Base-by-base conservation (phyloP, 2,113 vertebrate genomes). In the Anthoscopus minutus region DNA sequence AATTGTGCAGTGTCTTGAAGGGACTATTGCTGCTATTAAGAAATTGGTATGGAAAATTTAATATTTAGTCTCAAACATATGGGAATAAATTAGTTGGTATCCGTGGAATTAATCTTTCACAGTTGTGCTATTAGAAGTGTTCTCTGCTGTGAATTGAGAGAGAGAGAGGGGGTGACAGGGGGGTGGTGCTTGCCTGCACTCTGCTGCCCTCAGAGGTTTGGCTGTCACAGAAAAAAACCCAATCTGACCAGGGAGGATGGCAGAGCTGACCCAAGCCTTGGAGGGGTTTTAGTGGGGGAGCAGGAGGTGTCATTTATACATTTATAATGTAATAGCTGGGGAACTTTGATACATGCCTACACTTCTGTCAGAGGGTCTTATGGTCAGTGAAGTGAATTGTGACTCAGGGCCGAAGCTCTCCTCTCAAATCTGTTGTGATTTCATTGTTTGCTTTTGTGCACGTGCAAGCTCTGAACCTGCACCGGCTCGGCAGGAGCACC, bases 11-110 rank as follows among this genome's bases (percentile, higher is more conserved):
- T 92, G 97, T 81, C 97, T 99, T 89, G 76, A 85, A 79, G 97
- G 98, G 42, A 88, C 97, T 81, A 87, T 97, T 33, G 47, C 96
- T 47, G 97, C 98, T 47, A 91, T 99, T 93, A 98, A 97, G 61
- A 97, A 98, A 73, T 71, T 98, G 96, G 98, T 98, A 97, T 53
- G 44, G 95, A 92, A 87, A 93, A 81, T 38, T 31, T 66, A 81
- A 62, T 64, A 21, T 53, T 91, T 84, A 13, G 2, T 31, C 77
- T 87, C n/a, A 53, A 88, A 13, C 70, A 33, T 23, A 17, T 7
- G 28, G 40, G 33, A 53, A 48, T 53, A 56, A 47, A 20, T 61
- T 66, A 71, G 44, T 37, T 57, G 61, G 50, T 61, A 89, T 22
- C 53, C 3, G 2, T 69, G 23, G 64, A 81, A 80, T 87, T 24